Conservation (phyloP, 2,888 invertebrate genomes). For the Eupithecia subumbrata region DNA sequence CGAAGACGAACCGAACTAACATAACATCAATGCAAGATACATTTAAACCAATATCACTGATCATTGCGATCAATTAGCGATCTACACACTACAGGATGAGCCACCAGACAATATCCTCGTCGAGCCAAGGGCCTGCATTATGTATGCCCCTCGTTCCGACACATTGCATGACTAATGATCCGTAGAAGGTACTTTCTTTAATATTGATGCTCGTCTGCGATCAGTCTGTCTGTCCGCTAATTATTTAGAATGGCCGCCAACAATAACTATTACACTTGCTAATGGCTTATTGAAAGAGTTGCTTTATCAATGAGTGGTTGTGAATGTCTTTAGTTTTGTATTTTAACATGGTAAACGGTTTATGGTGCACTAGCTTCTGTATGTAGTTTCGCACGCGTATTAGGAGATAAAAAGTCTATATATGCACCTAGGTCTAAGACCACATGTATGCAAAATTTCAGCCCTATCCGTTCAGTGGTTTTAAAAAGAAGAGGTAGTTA, state of each 20-base stretch:
- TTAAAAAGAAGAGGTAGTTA: neutral
- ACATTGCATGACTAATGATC: conserved; percentile 77
- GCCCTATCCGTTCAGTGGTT: neutral
- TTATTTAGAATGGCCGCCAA: conserved; percentile 33
- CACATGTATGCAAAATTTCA: neutral
- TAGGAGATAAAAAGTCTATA: neutral
- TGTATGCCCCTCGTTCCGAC: conserved; percentile 75
- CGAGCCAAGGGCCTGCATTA: conserved; percentile 52
- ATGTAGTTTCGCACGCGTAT: neutral
- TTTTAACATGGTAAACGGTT: neutral
- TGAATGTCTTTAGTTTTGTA: neutral
- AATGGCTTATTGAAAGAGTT: conserved; percentile 19
- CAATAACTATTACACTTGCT: conserved; percentile 31
- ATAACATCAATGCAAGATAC: neutral
- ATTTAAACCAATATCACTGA: conserved; percentile 8
- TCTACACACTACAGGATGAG: neutral
- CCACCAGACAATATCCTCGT: conserved; percentile 16
- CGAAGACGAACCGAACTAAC: neutral
- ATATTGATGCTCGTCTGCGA: conserved; percentile 46
- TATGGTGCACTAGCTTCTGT: neutral
- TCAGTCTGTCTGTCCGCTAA: conserved; percentile 40
- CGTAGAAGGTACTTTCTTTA: conserved; percentile 47
- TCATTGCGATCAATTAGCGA: conserved; percentile 3
- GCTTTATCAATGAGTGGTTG: conserved; percentile 16
- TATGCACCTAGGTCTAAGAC: neutral